Percentiles rank a stretch among this genome's conserved stretches.
phyloP scores from a whole-genome alignment of 2,797 vertebrate species.

The Uromys caudimaculatus region DNA sequence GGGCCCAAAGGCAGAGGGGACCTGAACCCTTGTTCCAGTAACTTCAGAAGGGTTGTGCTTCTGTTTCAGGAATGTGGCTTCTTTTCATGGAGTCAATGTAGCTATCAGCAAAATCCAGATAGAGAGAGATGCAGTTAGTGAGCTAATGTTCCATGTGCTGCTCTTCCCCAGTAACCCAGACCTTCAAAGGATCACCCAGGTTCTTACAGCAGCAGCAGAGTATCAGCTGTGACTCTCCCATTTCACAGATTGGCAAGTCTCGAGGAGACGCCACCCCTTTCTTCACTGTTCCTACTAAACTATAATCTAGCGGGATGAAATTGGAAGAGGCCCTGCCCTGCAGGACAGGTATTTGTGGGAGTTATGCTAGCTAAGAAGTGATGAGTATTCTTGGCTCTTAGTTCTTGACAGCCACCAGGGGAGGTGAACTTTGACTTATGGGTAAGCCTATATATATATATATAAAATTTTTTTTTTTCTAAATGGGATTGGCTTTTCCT shows the following conservation, averaged over 20 bases:
- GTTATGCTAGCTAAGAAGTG: neutral
- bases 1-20: neutral
- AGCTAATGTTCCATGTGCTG: neutral
- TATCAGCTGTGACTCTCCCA: neutral
- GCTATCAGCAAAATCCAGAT: neutral
- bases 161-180: neutral
- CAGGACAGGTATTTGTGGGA: neutral
- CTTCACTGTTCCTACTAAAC: neutral
- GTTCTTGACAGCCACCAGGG: neutral
- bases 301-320: neutral
- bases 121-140: neutral
- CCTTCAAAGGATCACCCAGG: neutral
- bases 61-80: neutral
- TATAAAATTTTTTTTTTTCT: neutral
- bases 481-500: neutral
- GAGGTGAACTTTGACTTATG: neutral
- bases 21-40: neutral
- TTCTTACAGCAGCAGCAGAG: too few relatives aligned
- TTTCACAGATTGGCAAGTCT: neutral
- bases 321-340: neutral
- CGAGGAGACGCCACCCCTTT: neutral
- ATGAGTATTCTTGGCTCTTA: neutral
- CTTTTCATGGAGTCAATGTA: neutral
- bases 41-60: slow-evolving; percentile 57
- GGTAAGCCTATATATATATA: neutral